These are phyloP conservation scores for Ernsta delagoae DNA, from an alignment of 2,888 invertebrate species.

Conservation along the genomic window DNA sequence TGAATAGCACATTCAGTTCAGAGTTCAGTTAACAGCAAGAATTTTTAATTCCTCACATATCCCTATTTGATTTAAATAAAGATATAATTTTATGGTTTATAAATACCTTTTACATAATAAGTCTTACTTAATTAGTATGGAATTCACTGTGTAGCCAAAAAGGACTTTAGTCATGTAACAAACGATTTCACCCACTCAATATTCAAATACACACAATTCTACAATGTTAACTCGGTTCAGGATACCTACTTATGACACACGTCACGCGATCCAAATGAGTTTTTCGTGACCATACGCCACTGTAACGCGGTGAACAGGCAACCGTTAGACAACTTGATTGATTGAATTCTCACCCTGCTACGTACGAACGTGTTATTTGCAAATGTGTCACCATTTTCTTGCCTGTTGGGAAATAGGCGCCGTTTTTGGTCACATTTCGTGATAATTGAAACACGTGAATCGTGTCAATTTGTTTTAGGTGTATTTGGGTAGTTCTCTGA, in stretches of 20 bases:
- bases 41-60: no score
- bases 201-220: slow-evolving; percentile 20
- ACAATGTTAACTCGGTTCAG: slow-evolving; percentile 22
- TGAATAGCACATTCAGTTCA: no score
- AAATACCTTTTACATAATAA: no score
- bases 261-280: slow-evolving; percentile 37
- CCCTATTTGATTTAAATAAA: no score
- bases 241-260: slow-evolving; percentile 20
- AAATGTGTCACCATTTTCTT: slow-evolving; percentile 12
- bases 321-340: slow-evolving; percentile 31
- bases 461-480: background rate
- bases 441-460: background rate
- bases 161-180: background rate
- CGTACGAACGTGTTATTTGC: slow-evolving; percentile 8
- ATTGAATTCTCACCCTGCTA: slow-evolving; percentile 33
- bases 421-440: background rate
- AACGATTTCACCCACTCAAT: slow-evolving; percentile 16
- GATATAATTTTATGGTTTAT: no score
- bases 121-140: background rate
- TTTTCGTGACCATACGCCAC: slow-evolving; percentile 38
- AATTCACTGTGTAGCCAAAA: slow-evolving; percentile 26
- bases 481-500: no score
- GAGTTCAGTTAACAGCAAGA: no score
- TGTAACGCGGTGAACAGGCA: slow-evolving; percentile 34
- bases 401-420: background rate